A percentile compares a stretch with the other conserved stretches of the same genome.
These are phyloP conservation scores for Rallus limicola DNA, from an alignment of 2,113 vertebrate species.

Conservation along the genomic window DNA sequence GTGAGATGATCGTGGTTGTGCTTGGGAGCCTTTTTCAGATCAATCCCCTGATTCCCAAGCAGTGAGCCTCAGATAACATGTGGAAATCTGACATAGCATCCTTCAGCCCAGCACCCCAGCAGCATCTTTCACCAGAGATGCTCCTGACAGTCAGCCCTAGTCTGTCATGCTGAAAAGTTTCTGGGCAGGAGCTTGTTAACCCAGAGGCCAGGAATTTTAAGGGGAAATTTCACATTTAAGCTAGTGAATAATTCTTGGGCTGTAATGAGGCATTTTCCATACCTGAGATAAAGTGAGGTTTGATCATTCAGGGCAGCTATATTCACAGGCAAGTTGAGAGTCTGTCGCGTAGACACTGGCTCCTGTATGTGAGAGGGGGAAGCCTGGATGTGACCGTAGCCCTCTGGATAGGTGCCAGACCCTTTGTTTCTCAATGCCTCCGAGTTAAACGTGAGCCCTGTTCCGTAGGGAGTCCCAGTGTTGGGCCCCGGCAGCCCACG, in stretches of 20 bases:
- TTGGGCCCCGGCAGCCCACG: not conserved
- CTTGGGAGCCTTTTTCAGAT: not conserved
- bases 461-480: not conserved
- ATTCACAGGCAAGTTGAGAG: not conserved
- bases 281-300: not conserved
- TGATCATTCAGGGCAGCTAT: not conserved
- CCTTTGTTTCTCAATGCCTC: not conserved
- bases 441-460: not conserved
- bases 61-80: not conserved
- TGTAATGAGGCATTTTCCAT: not conserved
- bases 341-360: not conserved
- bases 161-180: not conserved
- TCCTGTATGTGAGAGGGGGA: fast-evolving
- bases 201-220: not conserved
- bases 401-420: not conserved
- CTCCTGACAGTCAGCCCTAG: not conserved
- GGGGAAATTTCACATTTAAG: not conserved
- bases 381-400: not conserved
- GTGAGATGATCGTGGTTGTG: not conserved
- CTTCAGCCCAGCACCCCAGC: not conserved
- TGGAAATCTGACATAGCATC: not conserved
- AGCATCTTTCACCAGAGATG: fast-evolving
- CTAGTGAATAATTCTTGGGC: not conserved
- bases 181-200: not conserved
- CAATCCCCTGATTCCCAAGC: not conserved